Evolutionary conservation across 2,113 vertebrate species (phyloP), one percentile per base, ranked within the genome.

Genomic region (human (Homo sapiens)): DNA sequence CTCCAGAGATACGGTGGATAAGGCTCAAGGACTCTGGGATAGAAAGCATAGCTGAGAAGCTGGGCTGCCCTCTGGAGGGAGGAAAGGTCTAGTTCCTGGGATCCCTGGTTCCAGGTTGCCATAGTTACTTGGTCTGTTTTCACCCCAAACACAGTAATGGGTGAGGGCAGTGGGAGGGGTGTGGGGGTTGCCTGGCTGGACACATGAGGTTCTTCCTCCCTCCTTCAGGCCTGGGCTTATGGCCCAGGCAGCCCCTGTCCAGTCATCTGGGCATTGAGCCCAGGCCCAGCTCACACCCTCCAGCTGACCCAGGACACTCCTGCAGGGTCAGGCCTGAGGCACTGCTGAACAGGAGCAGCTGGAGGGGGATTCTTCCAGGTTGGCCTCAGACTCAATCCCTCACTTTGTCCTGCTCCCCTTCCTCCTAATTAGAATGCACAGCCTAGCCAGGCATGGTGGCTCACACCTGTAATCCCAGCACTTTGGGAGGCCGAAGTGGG

Each of bases 131-230:
- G 18, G 76, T 95, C 92, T 98, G 97, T 98, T 98, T 98, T 97
- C 93, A 91, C 94, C 97, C 96, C 82, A 98, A 98, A 98, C 98
- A 98, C 83, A 96, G 89, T 66, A 64, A 86, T 64, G 82, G 96
- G 96, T 89, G 83, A 79, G 96, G 96, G 90, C 83, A 94, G 95
- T 97, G 96, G 97, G 61, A 64, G 61, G 61, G 61, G 27, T 30
- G 27, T 97, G 64, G 48, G 93, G 95, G 97, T 98, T 98, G 98
- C 98, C 98, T 97, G 97, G 93, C 97, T 97, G 97, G 98, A 98
- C 98, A 99, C 97, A 98, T 98, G 98, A 98, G 96, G 89, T 93
- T 94, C 82, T 98, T 98, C 98, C 92, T 94, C 96, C 97, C 97
- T 96, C 98, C 97, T 98, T 96, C 83, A 59, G 90, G 89, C 78